Evolutionary conservation across 2,797 vertebrate genomes (phyloP), one percentile per base, ranked within the genome.

Genomic region (Enteromius mattozi): DNA sequence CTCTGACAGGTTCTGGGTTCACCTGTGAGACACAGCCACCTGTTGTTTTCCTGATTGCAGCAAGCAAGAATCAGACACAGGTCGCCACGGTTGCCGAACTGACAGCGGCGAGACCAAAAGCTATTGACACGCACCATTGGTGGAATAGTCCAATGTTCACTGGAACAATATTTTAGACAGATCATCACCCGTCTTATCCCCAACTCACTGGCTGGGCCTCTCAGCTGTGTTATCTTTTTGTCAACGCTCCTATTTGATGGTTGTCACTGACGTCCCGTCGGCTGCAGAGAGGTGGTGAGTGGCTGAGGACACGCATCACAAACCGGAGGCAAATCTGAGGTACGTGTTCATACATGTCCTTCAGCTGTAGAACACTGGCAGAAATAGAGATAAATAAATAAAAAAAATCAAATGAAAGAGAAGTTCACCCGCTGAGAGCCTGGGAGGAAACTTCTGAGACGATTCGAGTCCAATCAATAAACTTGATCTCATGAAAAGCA

Each of bases 1-100:
- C 24, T 70, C 76, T 87, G 86, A 85, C 86, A 87, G 86, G 35
- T 86, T 19, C 51, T 47, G 78, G 74, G 54, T 86, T 86, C 85
- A 85, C 77, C 85, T 56, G 30, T 80, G 84, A 69, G 72, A 45
- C 61, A 19, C 33, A 37, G 75, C 83, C 86, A 91, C 89, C 87
- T 89, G 91, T 91, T 88, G 87, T 89, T 89, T 87, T 90, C 81
- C 85, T 89, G 88, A 88, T 89, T 89, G 84, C 75, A 84, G 83
- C 69, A 69, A 74, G 82, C 49, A 78, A 80, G 86, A 82, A 77
- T 81, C 82, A 83, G 81, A 81, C 70, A 69, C 74, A 21, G 84
- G 86, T 87, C 88, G 71, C 68, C 63, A 86, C 69, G 70, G 88
- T 87, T 78, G 71, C 65, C 16, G 69, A 85, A 80, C 84, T 69